Evolutionary conservation across 2,888 invertebrate genomes (phyloP), one percentile per base, ranked within the genome.

Genomic region (Platycheirus albimanus): DNA sequence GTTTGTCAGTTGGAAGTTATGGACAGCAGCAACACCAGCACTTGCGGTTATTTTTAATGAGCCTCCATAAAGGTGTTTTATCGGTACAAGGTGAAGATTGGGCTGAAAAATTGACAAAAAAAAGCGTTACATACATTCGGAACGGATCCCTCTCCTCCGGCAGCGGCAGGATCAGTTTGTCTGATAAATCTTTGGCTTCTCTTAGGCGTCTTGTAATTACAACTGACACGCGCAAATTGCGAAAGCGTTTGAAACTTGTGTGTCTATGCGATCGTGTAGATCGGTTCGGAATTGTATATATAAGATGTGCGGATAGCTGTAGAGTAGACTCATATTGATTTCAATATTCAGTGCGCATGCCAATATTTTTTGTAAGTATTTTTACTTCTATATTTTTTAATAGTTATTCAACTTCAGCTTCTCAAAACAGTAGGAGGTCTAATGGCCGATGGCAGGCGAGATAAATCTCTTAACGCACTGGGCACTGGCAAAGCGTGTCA

Each of bases 391-490:
- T n/a, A n/a, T 33, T 33, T 45, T 61, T 43, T 61, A 52, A 54
- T 49, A n/a, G n/a, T n/a, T n/a, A 63, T 63, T 51, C 63, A 56
- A 72, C 63, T 78, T 69, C 67, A 56, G 78, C 72, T 63, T 63
- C 36, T 72, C 83, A 63, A 33, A 78, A 41, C 83, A 24, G 72
- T 66, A 64, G 83, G 83, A 54, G 72, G 83, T 61, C 72, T 72
- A 56, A 78, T 72, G 56, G 63, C 28, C 38, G 38, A 72, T 83
- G 83, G 72, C 72, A 74, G 72, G 10, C 11, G 54, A 58, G 58
- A 78, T 76, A 63, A 58, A 58, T 75, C 33, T 69, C 61, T n/a
- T n/a, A n/a, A n/a, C n/a, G n/a, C n/a, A n/a, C n/a, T n/a, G n/a
- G n/a, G 36, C 10, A 30, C 74, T 36, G 49, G 66, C 58, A 52